Evolutionary conservation across 2,888 invertebrate species (phyloP).

Genomic region (Galeopsomyia nigrocyanea): DNA sequence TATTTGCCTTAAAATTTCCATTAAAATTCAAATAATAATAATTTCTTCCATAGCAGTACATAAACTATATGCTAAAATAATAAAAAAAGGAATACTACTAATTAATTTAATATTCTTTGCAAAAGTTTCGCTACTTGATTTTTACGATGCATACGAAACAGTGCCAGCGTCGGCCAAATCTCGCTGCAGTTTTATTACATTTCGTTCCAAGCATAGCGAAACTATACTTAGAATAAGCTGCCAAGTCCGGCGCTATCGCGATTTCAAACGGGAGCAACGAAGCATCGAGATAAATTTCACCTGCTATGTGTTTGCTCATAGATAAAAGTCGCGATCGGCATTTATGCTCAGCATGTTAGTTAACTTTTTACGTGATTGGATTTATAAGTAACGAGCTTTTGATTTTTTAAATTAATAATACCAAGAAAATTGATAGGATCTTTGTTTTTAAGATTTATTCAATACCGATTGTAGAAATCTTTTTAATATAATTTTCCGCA

Average conservation of each 20-base stretch:
- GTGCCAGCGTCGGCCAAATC: conserved; percentile 24
- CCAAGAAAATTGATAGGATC: too few species aligned
- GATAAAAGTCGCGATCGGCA: background rate
- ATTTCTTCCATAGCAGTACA: too few species aligned
- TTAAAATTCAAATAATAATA: background rate
- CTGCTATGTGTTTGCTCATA: background rate
- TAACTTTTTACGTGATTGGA: too few species aligned
- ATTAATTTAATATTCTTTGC: background rate
- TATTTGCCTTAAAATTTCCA: background rate
- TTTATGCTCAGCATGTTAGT: background rate
- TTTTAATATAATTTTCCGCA: too few species aligned
- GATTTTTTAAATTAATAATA: too few species aligned
- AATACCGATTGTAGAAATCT: too few species aligned
- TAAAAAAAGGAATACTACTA: background rate
- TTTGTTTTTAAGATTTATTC: conserved; percentile 11
- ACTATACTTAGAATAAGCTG: conserved; percentile 45
- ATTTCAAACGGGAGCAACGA: conserved; percentile 27
- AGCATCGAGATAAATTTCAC: conserved; percentile 5
- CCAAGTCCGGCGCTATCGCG: conserved; percentile 27
- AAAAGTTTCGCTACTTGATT: conserved; percentile 16
- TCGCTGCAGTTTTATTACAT: conserved; percentile 46
- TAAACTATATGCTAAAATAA: too few species aligned
- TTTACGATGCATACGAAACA: conserved; percentile 31
- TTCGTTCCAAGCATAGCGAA: conserved; percentile 39
- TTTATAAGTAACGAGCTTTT: too few species aligned